phyloP scores from a whole-genome alignment of 2,113 vertebrate genomes.

The Rousettus leschenaultii region DNA sequence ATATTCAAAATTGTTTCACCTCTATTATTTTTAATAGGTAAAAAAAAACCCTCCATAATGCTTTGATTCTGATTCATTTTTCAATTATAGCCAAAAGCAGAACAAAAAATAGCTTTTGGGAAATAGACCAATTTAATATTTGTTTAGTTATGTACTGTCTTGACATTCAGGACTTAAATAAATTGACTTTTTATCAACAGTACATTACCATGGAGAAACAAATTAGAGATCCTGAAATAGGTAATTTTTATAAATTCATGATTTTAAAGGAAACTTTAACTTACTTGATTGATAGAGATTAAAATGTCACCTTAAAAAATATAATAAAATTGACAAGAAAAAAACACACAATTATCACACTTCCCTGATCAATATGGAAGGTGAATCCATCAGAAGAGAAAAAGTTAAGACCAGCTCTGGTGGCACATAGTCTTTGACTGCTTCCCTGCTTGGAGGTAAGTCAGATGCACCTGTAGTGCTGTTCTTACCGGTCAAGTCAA shows the following conservation, averaged over 20 bases:
- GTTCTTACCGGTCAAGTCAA: constrained; percentile 73
- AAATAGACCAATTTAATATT: not conserved
- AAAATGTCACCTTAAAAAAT: constrained; percentile 39
- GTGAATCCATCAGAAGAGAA: not conserved
- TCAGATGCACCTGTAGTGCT: not conserved
- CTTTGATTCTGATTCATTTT: constrained; percentile 26
- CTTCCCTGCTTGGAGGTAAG: constrained; percentile 11
- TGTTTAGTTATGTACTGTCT: not conserved
- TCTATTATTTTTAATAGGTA: constrained; percentile 15
- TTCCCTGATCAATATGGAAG: constrained; percentile 38
- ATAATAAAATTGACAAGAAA: constrained; percentile 30
- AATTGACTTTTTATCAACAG: not conserved
- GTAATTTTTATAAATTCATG: not conserved
- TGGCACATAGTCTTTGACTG: not conserved
- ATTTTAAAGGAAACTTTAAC: constrained; percentile 60
- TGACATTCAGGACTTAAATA: not conserved
- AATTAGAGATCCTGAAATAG: not conserved
- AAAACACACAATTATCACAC: constrained; percentile 42
- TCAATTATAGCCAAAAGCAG: not conserved
- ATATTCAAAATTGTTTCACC: constrained; percentile 13
- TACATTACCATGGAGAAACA: not conserved
- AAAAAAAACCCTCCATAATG: not conserved
- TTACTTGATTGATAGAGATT: constrained; percentile 66
- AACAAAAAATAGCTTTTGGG: not conserved
- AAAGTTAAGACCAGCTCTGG: constrained; percentile 15